Evolutionary conservation across 2,888 invertebrate genomes (phyloP).

Genomic region (Phyllotreta striolata): DNA sequence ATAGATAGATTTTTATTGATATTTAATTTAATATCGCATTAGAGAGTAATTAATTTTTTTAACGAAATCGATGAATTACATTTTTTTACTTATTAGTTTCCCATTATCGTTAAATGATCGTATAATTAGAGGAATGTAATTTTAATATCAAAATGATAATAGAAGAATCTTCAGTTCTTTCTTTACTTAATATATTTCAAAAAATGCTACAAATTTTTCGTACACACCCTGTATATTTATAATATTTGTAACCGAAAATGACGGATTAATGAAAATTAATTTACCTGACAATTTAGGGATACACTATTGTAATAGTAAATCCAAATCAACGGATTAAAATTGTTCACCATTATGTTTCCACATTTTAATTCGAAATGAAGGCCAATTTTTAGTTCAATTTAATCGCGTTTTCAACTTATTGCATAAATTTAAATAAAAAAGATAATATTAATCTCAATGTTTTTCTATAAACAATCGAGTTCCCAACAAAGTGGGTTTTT

Average conservation of each 20-base stretch:
- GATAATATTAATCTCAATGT: slow-evolving; percentile 4
- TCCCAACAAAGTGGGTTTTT: not conserved
- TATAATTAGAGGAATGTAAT: too few relatives aligned
- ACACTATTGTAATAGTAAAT: slow-evolving; percentile 11
- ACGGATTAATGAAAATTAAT: too few relatives aligned
- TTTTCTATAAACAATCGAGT: not conserved
- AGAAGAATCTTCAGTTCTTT: too few relatives aligned
- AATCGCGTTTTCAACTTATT: not conserved
- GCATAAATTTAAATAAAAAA: slow-evolving; percentile 4
- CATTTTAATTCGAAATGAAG: not conserved
- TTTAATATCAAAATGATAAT: too few relatives aligned
- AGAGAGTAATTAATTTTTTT: too few relatives aligned
- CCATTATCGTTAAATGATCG: too few relatives aligned
- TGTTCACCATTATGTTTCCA: slow-evolving; percentile 5
- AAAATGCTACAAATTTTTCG: not conserved
- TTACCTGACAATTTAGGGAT: not conserved
- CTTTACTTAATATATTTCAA: too few relatives aligned
- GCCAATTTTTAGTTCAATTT: not conserved
- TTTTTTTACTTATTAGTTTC: too few relatives aligned
- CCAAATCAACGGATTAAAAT: slow-evolving; percentile 11
- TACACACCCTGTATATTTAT: not conserved
- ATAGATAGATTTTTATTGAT: too few relatives aligned
- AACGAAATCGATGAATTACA: too few relatives aligned
- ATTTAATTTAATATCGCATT: too few relatives aligned
- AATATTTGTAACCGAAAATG: too few relatives aligned